Base-by-base conservation (phyloP, 2,888 invertebrate species). In the Syrphus vitripennis region DNA sequence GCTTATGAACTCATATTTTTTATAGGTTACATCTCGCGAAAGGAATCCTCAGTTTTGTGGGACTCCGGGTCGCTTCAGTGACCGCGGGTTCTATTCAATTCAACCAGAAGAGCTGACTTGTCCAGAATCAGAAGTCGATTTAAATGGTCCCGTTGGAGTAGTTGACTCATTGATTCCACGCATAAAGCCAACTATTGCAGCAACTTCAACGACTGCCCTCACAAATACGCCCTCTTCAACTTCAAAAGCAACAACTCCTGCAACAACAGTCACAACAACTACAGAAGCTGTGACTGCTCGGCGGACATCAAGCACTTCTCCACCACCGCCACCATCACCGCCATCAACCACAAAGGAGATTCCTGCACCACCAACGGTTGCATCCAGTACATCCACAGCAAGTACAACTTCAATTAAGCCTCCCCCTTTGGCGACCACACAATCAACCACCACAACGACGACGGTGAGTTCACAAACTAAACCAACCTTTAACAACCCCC, bases 21-120 rank as follows among this genome's bases (percentile, higher is more conserved):
- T 77, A 3, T 26, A 92, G 92, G 93, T 98, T 21, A 98, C 98
- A 12, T 97, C 97, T 87, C 94, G 98, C 53, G 98, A 98, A 92
- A 94, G 97, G 89, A 97, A 97, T 92, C 98, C 98, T 7, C 98
- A 98, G 92, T 98, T 98, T 92, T 98, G 98, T 90, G 98, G 97
- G 14, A 95, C 95, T 88, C 98, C 98, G 1, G 93, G 95, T 1
- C 94, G 95, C 87, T 95, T 98, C 89, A 94, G 96, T 77, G 96
- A 97, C 86, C 94, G 96, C 59, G 97, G 96, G 42, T 97, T 98
- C 92, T 97, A 97, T 91, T 97, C 96, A 89, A 96, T 98, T 88
- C 95, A 96, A 91, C 95, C 96, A 0, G 96, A 95, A 89, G 98
- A 96, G 91, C 91, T 96, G 77, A 93, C 94, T 48, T 96, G 96